phyloP scores from a whole-genome alignment of 2,113 vertebrate genomes.

The Leuciscus idus region DNA sequence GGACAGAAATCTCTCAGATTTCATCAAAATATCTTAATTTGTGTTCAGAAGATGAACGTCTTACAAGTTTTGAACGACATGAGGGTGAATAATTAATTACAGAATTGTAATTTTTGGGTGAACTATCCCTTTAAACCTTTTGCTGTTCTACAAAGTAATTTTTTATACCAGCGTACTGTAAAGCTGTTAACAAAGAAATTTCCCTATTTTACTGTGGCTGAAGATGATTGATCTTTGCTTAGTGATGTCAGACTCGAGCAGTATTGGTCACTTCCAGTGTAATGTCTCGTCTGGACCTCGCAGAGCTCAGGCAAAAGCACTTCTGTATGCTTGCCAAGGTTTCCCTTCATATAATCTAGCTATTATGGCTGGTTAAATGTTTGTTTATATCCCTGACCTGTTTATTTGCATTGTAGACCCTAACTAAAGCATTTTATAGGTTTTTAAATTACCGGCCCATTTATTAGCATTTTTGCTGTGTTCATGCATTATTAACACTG shows the following conservation, averaged over 20 bases:
- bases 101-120: background rate
- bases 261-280: background rate
- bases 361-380: constrained; percentile 26
- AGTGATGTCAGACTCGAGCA: background rate
- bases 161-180: background rate
- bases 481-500: constrained; percentile 57
- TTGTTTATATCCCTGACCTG: constrained; percentile 28
- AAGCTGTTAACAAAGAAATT: background rate
- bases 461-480: constrained; percentile 15
- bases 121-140: background rate
- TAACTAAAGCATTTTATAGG: constrained; percentile 37
- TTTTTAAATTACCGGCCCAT: background rate
- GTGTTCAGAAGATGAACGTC: too few species aligned
- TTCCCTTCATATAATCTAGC: background rate
- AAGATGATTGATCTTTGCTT: background rate
- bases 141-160: background rate
- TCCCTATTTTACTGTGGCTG: background rate
- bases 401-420: constrained; percentile 44
- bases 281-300: background rate
- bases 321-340: background rate
- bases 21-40: too few species aligned
- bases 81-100: too few species aligned
- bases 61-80: too few species aligned
- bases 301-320: background rate
- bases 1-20: too few species aligned